Percentiles rank a stretch among this genome's conserved stretches.
Evolutionary conservation across 2,113 vertebrate genomes (phyloP).

Genomic region (Oncorhynchus clarkii): DNA sequence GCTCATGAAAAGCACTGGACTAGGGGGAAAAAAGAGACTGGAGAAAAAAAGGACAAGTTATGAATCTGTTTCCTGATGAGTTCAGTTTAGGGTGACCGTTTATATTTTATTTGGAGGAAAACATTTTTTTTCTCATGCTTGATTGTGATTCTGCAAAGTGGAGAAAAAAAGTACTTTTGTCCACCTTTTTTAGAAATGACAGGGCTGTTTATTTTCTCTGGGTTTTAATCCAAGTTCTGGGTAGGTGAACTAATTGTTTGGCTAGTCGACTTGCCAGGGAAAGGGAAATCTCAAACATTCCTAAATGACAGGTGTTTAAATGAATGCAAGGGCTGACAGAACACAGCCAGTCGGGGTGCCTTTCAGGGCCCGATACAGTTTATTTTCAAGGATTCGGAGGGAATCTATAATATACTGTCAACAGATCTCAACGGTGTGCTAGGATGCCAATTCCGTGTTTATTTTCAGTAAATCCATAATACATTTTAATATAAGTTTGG

Average conservation of each 20-base stretch:
- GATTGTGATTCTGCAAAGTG: neutral
- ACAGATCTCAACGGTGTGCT: neutral
- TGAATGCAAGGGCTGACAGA: conserved; percentile 50
- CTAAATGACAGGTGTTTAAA: conserved; percentile 80
- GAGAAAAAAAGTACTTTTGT: neutral
- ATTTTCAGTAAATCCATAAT: neutral
- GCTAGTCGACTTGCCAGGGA: conserved; percentile 41
- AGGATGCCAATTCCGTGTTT: neutral
- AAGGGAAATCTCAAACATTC: conserved; percentile 73
- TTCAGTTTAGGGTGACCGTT: neutral
- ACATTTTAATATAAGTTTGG: neutral
- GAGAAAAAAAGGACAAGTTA: neutral
- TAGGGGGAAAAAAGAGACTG: neutral
- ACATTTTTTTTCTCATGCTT: neutral
- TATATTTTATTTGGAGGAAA: no score
- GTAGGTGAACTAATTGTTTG: conserved; percentile 73
- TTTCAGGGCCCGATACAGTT: neutral
- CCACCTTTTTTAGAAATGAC: neutral
- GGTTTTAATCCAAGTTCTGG: conserved; percentile 29
- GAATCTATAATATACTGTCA: conserved; percentile 17
- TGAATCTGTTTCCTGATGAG: neutral
- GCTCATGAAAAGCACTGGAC: no score
- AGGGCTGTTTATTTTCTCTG: conserved; percentile 31
- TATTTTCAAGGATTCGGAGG: conserved; percentile 1
- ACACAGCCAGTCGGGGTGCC: conserved; percentile 17